Conservation (phyloP, 2,888 invertebrate species). For the Heliconius sara region DNA sequence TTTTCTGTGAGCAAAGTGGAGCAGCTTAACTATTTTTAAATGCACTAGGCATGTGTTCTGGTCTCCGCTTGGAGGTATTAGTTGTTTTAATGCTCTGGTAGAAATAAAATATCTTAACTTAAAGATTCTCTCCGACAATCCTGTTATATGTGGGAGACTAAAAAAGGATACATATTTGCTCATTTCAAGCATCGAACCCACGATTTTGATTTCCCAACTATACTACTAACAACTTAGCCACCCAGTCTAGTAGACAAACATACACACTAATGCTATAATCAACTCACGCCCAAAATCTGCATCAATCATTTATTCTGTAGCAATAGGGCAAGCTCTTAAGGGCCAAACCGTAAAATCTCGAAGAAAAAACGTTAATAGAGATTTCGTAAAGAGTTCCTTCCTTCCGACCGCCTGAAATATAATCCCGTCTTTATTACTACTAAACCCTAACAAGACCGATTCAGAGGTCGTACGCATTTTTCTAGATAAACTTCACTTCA, state of each 20-base stretch:
- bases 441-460: slow-evolving; percentile 46
- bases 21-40: too few species aligned
- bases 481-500: slow-evolving; percentile 29
- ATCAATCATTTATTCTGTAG: slow-evolving; percentile 25
- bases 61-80: too few species aligned
- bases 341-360: slow-evolving; percentile 29
- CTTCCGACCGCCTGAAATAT: slow-evolving; percentile 47
- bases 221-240: too few species aligned
- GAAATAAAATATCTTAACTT: too few species aligned
- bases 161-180: neutral
- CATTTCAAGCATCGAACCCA: neutral
- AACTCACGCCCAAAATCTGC: slow-evolving; percentile 11
- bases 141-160: neutral
- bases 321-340: slow-evolving; percentile 32
- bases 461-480: slow-evolving; percentile 32
- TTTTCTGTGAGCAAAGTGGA: too few species aligned
- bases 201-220: neutral
- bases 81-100: too few species aligned
- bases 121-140: too few species aligned
- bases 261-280: neutral
- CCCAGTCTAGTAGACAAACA: neutral
- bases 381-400: slow-evolving; percentile 37
- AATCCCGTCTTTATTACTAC: slow-evolving; percentile 49
- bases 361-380: slow-evolving; percentile 33
- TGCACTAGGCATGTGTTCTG: too few species aligned